Evolutionary conservation across 2,797 vertebrate species (phyloP), one percentile per base, ranked within the genome.

Genomic region (Buceros bicornis): DNA sequence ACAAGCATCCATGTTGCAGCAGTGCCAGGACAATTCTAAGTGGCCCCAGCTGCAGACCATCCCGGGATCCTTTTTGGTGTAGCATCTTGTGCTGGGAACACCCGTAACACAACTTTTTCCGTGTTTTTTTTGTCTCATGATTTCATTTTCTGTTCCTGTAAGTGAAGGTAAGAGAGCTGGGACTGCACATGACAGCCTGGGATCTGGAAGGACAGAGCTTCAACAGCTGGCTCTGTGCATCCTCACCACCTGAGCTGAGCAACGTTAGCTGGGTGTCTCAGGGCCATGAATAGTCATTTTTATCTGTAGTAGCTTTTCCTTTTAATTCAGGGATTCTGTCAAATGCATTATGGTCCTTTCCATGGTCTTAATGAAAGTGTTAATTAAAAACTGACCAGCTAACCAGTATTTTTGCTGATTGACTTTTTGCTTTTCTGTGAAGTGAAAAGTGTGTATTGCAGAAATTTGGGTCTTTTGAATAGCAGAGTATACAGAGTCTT

Each of bases 81-180:
- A 50, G 50, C 17, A 13, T 25, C 28, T 31, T 0, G 0, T 82
- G 16, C 13, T 60, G 35, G 15, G 19, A 28, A 47, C 28, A 40
- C 40, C 26, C 40, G 2, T 14, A 67, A 50, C 0, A 0, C 57
- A 51, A 6, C 33, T 80, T n/a, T 40, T 10, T 64, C 7, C 60
- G 22, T 50, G 7, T 0, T 33, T 82, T 33, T 82, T 91, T 64
- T 70, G 16, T 79, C 31, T 67, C 1, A 1, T 47, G 16, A 31
- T 54, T 62, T 88, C 45, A 2, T 54, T 77, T 15, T 9, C 8
- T 54, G 3, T 47, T 91, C 22, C 16, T 25, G 4, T 11, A 31
- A n/a, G 20, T 47, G 40, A 77, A 61, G 5, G 2, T 60, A 48
- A 17, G 28, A n/a, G 56, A 73, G 47, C 66, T 70, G 29, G 31